These are phyloP conservation scores for Lepilemur ruficaudatus DNA, from an alignment of 2,797 vertebrate species.

Conservation along the genomic window DNA sequence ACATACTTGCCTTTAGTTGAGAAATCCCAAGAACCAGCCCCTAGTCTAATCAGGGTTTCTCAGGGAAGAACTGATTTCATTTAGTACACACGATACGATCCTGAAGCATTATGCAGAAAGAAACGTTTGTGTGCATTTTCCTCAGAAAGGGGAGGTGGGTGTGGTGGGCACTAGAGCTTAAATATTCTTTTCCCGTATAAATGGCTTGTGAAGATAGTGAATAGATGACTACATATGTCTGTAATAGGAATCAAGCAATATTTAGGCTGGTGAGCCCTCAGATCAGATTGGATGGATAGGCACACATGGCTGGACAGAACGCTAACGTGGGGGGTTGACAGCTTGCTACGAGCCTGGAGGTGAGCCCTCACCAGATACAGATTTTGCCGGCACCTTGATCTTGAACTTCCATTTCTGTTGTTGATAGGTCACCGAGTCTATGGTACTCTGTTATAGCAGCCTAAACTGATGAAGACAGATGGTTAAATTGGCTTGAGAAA, in stretches of 20 bases:
- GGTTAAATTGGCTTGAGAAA: not conserved
- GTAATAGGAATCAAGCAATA: not conserved
- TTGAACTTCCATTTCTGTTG: not conserved
- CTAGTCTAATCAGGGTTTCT: not conserved
- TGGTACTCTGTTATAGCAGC: not conserved
- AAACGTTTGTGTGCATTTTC: not conserved
- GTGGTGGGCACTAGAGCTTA: not conserved
- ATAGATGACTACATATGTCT: not conserved
- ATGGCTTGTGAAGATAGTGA: not conserved
- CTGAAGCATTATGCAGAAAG: not conserved
- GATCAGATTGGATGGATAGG: not conserved
- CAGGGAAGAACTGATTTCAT: not conserved
- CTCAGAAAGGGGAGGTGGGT: not conserved
- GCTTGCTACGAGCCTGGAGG: not conserved
- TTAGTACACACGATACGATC: not conserved
- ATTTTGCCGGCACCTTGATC: not conserved
- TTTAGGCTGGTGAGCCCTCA: not conserved
- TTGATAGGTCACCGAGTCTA: not conserved
- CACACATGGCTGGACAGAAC: not conserved
- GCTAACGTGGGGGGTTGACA: not conserved
- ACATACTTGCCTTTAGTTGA: not conserved
- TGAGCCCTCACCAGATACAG: not conserved
- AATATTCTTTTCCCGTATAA: not conserved
- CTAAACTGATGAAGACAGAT: not conserved
- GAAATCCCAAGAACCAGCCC: not conserved